Evolutionary conservation across 2,888 invertebrate genomes (phyloP).

Genomic region (Iphiclides podalirius): DNA sequence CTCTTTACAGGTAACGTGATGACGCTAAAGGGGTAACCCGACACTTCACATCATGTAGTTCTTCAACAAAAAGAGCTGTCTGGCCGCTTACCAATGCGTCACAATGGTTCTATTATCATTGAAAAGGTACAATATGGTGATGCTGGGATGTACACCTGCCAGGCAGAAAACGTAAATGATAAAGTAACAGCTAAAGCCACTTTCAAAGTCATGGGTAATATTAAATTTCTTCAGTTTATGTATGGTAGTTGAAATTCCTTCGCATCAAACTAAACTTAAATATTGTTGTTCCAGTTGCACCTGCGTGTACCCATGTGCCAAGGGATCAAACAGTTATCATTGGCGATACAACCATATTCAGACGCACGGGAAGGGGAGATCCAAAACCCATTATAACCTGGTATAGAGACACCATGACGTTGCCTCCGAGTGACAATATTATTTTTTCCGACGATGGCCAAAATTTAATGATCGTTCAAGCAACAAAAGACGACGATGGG

Average conservation of each 20-base stretch:
- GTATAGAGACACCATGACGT: slow-evolving; percentile 84
- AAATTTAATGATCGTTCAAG: slow-evolving; percentile 71
- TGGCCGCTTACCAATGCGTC: slow-evolving; percentile 73
- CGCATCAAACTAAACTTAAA: slow-evolving; percentile 2
- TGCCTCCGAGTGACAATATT: slow-evolving; percentile 70
- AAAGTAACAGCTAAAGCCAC: slow-evolving; percentile 82
- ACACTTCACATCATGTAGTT: slow-evolving; percentile 87
- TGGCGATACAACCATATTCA: slow-evolving; percentile 55
- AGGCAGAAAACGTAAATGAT: slow-evolving; percentile 85
- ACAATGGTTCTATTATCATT: slow-evolving; percentile 84
- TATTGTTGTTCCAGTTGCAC: slow-evolving; percentile 81
- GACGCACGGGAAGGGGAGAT: slow-evolving; percentile 87
- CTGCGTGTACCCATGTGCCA: slow-evolving; percentile 84
- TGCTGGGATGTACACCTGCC: slow-evolving; percentile 87
- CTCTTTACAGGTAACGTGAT: too few relatives aligned
- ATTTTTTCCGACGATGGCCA: slow-evolving; percentile 79
- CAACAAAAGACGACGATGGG: slow-evolving; percentile 85
- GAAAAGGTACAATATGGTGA: slow-evolving; percentile 80
- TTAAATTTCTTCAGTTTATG: too few relatives aligned
- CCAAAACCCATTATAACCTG: slow-evolving; percentile 89
- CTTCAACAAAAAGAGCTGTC: slow-evolving; percentile 82
- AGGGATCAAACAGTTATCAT: slow-evolving; percentile 80
- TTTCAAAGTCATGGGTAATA: slow-evolving; percentile 85
- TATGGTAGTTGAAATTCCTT: background rate
- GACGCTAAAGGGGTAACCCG: slow-evolving; percentile 85